Conservation (phyloP, 2,797 vertebrate species). For the Propithecus perrieri region DNA sequence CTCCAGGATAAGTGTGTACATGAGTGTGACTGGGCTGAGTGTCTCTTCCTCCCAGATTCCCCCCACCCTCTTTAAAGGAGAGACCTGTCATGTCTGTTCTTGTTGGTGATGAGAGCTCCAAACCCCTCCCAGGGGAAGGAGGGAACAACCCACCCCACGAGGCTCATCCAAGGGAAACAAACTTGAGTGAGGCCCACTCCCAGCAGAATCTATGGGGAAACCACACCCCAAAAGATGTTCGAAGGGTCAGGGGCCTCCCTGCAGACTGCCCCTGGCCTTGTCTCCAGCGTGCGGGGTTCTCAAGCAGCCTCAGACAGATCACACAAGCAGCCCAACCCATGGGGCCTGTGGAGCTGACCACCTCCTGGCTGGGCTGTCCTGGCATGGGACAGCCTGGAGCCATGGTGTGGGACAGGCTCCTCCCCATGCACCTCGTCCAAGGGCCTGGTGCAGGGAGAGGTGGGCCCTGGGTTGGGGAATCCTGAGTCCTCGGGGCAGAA, state of each 20-base stretch:
- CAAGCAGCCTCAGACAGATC: neutral
- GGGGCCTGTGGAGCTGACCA: neutral
- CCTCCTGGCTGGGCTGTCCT: neutral
- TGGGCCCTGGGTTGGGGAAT: neutral
- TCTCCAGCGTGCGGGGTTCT: neutral
- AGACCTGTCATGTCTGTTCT: neutral
- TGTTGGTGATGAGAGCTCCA: conserved; percentile 15
- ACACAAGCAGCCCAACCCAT: neutral
- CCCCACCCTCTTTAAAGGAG: neutral
- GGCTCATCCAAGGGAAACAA: neutral
- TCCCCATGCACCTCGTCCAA: neutral
- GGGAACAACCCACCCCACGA: neutral
- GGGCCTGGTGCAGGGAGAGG: neutral
- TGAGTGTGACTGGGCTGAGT: neutral
- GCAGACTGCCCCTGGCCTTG: neutral
- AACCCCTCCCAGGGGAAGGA: neutral
- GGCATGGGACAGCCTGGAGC: neutral
- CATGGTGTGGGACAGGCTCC: neutral
- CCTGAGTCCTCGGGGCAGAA: neutral
- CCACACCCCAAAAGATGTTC: neutral
- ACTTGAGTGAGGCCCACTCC: neutral
- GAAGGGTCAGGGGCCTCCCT: neutral
- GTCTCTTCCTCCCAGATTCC: neutral
- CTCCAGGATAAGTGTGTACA: neutral
- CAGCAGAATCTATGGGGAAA: neutral